Percentiles rank a stretch among this genome's conserved stretches.
Conservation (phyloP, 2,888 invertebrate genomes). For the Pristionchus japonicus region DNA sequence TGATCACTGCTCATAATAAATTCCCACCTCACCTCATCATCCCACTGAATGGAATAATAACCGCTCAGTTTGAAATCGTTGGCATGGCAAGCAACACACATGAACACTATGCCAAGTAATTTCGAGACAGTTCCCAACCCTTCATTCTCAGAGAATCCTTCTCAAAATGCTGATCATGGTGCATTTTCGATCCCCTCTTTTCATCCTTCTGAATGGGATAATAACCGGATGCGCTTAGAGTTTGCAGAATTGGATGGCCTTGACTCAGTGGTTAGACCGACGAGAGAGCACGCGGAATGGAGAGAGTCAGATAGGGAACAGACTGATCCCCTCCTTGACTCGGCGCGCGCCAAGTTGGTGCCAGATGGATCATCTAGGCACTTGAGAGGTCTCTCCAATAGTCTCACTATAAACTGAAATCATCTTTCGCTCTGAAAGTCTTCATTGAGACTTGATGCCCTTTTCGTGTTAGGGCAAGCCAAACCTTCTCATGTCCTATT, state of each 20-base stretch:
- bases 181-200: neutral
- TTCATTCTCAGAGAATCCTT: neutral
- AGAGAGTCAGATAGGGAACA: neutral
- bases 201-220: neutral
- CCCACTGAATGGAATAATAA: too few relatives aligned
- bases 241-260: neutral
- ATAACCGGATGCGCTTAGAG: conserved; percentile 35
- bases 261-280: neutral
- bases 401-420: neutral
- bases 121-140: neutral
- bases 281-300: neutral
- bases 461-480: neutral
- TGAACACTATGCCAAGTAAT: neutral
- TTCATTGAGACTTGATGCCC: neutral
- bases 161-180: neutral
- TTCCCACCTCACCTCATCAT: too few relatives aligned
- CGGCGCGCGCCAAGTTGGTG: neutral
- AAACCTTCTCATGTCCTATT: neutral
- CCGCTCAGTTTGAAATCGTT: too few relatives aligned
- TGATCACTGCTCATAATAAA: too few relatives aligned
- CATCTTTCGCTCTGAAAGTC: neutral
- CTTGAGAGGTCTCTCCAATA: neutral
- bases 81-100: too few relatives aligned
- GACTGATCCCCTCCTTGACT: neutral
- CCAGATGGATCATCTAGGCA: neutral